These are phyloP conservation scores for Mythimna ferrago DNA, from an alignment of 2,888 invertebrate species.

Conservation along the genomic window DNA sequence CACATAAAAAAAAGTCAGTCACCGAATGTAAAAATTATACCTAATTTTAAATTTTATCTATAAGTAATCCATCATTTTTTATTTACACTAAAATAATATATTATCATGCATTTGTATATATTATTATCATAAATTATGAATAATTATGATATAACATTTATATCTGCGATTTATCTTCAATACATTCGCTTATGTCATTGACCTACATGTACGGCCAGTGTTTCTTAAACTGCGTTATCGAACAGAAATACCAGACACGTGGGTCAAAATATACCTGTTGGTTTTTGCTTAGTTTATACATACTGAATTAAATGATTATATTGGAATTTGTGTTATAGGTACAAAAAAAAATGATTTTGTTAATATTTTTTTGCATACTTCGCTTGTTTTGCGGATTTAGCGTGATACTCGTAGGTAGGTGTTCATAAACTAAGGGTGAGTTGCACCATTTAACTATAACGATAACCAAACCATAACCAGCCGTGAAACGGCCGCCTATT, in stretches of 20 bases:
- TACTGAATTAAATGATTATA: constrained; percentile 6
- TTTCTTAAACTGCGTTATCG: constrained; percentile 4
- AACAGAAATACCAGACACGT: not conserved
- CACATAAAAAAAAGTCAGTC: too few species aligned
- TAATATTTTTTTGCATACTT: not conserved
- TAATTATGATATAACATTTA: constrained; percentile 19
- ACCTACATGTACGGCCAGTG: constrained; percentile 22
- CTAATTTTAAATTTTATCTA: too few species aligned
- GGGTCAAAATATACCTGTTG: not conserved
- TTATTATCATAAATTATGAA: not conserved
- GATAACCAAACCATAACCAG: too few species aligned
- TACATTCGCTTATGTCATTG: constrained; percentile 24
- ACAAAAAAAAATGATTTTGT: not conserved
- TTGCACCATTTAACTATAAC: too few species aligned
- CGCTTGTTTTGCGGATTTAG: not conserved
- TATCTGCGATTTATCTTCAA: constrained; percentile 11
- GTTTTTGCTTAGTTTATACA: not conserved
- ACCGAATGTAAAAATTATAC: too few species aligned
- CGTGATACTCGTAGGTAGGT: not conserved
- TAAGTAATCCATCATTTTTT: too few species aligned
- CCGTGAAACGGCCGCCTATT: too few species aligned
- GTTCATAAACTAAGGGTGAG: too few species aligned
- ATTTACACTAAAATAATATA: too few species aligned
- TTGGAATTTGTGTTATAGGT: not conserved
- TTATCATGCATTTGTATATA: not conserved